Percentiles rank a stretch among this genome's conserved stretches.
phyloP scores from a whole-genome alignment of 2,113 vertebrate species.

The Psephotus haematonotus region DNA sequence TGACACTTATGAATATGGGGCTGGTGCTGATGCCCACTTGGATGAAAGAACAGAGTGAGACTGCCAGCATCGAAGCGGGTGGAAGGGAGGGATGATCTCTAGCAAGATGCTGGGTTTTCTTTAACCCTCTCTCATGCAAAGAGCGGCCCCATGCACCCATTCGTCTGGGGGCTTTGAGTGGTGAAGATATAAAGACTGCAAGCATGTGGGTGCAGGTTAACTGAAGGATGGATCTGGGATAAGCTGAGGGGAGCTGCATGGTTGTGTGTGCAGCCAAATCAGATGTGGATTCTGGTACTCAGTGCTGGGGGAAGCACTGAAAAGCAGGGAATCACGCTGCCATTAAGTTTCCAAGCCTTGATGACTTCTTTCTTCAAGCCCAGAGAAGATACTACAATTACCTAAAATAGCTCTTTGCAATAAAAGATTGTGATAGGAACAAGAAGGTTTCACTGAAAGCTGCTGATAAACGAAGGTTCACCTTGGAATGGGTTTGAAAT shows the following conservation, averaged over 20 bases:
- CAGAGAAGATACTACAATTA: background rate
- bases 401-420: background rate
- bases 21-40: slow-evolving; percentile 71
- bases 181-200: background rate
- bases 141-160: background rate
- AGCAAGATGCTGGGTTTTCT: slow-evolving; percentile 59
- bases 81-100: slow-evolving; percentile 57
- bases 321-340: background rate
- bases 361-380: background rate
- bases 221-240: background rate
- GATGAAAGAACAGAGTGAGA: slow-evolving; percentile 55
- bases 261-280: background rate
- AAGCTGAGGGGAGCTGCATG: background rate
- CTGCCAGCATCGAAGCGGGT: slow-evolving; percentile 5
- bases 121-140: slow-evolving; percentile 37
- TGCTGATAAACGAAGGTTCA: background rate
- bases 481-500: background rate
- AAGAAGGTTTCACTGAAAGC: background rate
- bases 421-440: background rate
- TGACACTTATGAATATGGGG: slow-evolving; percentile 57
- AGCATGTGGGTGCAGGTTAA: background rate
- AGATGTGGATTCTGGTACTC: background rate
- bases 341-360: background rate
- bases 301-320: background rate
- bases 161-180: rapidly evolving